A percentile compares a stretch with the other conserved stretches of the same genome.
phyloP scores from a whole-genome alignment of 1,140 invertebrate genomes.

The Neocloeon triangulifer region DNA sequence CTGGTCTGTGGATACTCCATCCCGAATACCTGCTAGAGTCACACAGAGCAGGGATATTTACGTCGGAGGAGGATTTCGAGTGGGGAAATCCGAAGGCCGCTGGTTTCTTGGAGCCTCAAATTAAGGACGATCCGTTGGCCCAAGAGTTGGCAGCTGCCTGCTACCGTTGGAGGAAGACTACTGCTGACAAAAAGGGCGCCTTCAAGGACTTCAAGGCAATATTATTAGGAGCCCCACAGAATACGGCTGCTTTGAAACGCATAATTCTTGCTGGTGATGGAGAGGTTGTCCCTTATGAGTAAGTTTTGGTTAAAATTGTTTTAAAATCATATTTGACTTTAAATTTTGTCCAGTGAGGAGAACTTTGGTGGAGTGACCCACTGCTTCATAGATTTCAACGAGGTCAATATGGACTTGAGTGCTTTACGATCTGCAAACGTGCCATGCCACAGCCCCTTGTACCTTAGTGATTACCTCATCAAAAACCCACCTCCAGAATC shows the following conservation, averaged over 20 bases:
- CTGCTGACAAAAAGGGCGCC: constrained; percentile 24
- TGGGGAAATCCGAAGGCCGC: constrained; percentile 44
- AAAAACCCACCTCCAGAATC: constrained; percentile 17
- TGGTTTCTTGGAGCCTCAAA: constrained; percentile 18
- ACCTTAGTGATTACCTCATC: constrained; percentile 25
- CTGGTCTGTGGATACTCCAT: too few relatives aligned
- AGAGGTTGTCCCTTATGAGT: constrained; percentile 29
- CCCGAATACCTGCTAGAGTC: too few relatives aligned
- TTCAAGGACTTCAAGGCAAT: constrained; percentile 44
- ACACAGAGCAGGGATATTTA: too few relatives aligned
- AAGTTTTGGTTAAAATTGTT: too few relatives aligned
- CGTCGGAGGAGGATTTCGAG: constrained; percentile 55
- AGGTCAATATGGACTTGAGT: constrained; percentile 23
- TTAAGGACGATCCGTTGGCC: constrained; percentile 12
- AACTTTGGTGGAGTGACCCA: constrained; percentile 20
- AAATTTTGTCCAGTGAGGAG: too few relatives aligned
- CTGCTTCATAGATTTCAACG: constrained; percentile 27
- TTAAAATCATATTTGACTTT: too few relatives aligned
- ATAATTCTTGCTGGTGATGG: constrained; percentile 51
- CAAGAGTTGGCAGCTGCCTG: constrained; percentile 15
- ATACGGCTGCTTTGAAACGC: constrained; percentile 34
- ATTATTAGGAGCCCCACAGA: constrained; percentile 35
- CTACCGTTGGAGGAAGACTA: constrained; percentile 42
- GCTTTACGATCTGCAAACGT: constrained; percentile 23
- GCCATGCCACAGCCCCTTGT: constrained; percentile 27